Percentiles rank a stretch among this genome's conserved stretches.
phyloP scores from a whole-genome alignment of 1,140 invertebrate species.

The Meloidogyne exigua region DNA sequence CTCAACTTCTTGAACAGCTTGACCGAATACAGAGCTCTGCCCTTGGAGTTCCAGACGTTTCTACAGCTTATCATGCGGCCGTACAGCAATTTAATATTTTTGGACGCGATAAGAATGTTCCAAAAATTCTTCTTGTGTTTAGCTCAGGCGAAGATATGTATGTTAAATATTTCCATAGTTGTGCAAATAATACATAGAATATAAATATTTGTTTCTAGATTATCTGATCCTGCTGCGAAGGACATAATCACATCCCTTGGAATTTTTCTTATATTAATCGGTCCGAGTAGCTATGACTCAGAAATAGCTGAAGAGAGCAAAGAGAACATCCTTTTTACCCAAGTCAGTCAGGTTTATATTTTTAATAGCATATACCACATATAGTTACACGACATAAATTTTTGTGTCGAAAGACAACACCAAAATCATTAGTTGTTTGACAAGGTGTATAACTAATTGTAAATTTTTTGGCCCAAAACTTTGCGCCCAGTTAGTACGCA shows the following conservation, averaged over 20 bases:
- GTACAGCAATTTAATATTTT: conserved; percentile 48
- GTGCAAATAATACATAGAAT: no score
- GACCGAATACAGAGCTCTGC: conserved; percentile 8
- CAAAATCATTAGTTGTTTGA: no score
- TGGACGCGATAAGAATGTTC: conserved; percentile 26
- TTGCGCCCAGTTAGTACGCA: no score
- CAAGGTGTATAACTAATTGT: no score
- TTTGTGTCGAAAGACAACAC: no score
- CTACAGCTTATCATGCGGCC: conserved; percentile 33
- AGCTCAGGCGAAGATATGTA: conserved; percentile 44
- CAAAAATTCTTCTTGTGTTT: conserved; percentile 41
- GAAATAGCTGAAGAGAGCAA: conserved; percentile 29
- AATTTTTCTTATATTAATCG: conserved; percentile 23
- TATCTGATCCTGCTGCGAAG: not conserved
- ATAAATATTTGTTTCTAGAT: conserved; percentile 5
- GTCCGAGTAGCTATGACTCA: conserved; percentile 31
- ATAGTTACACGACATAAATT: no score
- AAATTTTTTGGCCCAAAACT: no score
- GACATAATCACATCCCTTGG: not conserved
- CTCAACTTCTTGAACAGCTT: conserved; percentile 18
- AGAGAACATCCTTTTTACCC: conserved; percentile 9
- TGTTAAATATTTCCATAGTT: conserved; percentile 12
- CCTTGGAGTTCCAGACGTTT: conserved; percentile 32
- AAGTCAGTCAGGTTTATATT: not conserved
- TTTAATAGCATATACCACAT: no score